Conservation (phyloP, 2,888 invertebrate species). For the Orthonychiurus folsomi region DNA sequence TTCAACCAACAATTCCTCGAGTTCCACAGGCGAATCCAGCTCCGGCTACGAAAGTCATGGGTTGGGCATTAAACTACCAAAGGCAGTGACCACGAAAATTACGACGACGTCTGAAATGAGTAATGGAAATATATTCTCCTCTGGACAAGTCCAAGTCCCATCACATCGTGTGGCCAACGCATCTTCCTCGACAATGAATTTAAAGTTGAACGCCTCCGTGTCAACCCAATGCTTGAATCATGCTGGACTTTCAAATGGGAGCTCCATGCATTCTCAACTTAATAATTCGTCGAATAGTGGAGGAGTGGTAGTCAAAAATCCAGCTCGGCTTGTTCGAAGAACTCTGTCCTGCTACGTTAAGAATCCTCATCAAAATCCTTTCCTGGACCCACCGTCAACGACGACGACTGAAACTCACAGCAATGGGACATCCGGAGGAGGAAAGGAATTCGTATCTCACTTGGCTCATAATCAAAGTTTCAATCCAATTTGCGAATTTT, state of each 20-base stretch:
- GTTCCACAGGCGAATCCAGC: background rate
- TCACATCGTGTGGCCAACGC: background rate
- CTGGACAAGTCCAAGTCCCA: background rate
- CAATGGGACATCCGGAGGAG: background rate
- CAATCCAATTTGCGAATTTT: slow-evolving; percentile 38
- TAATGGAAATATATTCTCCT: background rate
- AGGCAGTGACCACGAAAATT: background rate
- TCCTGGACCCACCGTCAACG: slow-evolving; percentile 18
- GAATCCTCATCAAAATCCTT: slow-evolving; percentile 25
- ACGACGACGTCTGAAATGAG: background rate
- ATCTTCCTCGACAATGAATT: background rate
- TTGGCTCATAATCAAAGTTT: slow-evolving; percentile 15
- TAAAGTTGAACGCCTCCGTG: slow-evolving; percentile 2
- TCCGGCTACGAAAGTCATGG: background rate
- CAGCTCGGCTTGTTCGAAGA: slow-evolving; percentile 23
- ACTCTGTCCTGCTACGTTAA: slow-evolving; percentile 36
- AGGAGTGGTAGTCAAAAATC: background rate
- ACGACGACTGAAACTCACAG: background rate
- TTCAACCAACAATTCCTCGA: background rate
- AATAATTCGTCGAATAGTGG: too few species aligned
- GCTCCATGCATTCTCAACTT: background rate
- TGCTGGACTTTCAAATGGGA: background rate
- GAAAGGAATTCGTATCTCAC: slow-evolving; percentile 22
- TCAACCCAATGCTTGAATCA: background rate
- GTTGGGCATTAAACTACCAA: background rate